Base-by-base conservation (phyloP, 2,797 vertebrate genomes). In the Crocidura indochinensis region DNA sequence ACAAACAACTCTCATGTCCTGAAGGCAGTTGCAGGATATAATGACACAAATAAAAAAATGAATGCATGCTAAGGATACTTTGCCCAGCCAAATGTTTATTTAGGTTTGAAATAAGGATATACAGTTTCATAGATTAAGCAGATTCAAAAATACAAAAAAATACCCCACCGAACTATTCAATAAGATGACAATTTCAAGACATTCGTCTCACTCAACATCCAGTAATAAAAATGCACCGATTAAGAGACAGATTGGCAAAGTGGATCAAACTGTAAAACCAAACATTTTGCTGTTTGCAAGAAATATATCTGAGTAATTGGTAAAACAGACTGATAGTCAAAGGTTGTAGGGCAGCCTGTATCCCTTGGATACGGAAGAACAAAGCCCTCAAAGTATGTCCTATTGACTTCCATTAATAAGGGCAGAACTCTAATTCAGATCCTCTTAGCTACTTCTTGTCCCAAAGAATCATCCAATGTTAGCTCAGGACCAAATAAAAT, bases 191-290 rank as follows among this genome's bases (percentile, higher is more conserved):
- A 47, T 60, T 10, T 26, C 68, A 11, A 26, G 84, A 29, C 53
- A 46, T 90, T 72, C 76, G 73, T 68, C 74, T 84, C 69, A 51
- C 24, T 77, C 46, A 20, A 74, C 53, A 10, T 93, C 49, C 9
- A 2, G 44, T 38, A 51, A 77, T 27, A 75, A 17, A 9, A 4
- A 82, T 38, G 38, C 38, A 38, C 38, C 38, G 5, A 2, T 38
- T 38, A 38, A 38, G 38, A 38, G 38, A 38, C 38, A 38, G 38
- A 38, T 38, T 38, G 38, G 38, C 38, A 38, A 38, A 38, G 38
- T 38, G 38, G 38, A 38, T 38, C 38, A 38, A 38, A 38, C 5
- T 38, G 38, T 38, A 38, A 38, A 38, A 38, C 5, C 38, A 38
- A 38, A 38, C 38, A 38, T 38, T 38, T 38, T 38, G 38, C 38